phyloP scores from a whole-genome alignment of 2,888 invertebrate species.

The Mechanitis messenoides region DNA sequence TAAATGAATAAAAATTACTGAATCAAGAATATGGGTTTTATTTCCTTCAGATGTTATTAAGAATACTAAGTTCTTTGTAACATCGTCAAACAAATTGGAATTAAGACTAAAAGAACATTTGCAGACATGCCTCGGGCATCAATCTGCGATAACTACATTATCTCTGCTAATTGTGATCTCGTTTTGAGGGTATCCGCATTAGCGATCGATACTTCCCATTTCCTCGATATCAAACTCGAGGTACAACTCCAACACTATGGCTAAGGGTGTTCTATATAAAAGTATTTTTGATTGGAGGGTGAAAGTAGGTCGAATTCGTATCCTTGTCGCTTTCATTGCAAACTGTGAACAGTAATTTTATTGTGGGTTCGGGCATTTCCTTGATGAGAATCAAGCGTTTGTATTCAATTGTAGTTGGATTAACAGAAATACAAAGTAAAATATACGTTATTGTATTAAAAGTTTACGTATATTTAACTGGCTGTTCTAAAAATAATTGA shows the following conservation, averaged over 20 bases:
- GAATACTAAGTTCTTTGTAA: not conserved
- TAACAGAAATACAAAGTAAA: no score
- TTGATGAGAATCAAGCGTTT: slow-evolving; percentile 18
- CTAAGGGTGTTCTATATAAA: slow-evolving; percentile 37
- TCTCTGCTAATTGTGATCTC: slow-evolving; percentile 65
- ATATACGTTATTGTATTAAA: no score
- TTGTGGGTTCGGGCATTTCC: slow-evolving; percentile 51
- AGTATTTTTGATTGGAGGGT: slow-evolving; percentile 37
- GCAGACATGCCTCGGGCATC: slow-evolving; percentile 38
- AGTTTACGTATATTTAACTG: no score
- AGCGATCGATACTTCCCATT: slow-evolving; percentile 48
- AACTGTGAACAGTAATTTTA: slow-evolving; percentile 65
- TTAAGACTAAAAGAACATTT: slow-evolving; percentile 8
- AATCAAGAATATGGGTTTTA: no score
- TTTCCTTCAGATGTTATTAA: no score
- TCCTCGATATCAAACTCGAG: slow-evolving; percentile 34
- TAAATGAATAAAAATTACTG: no score
- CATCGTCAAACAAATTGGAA: not conserved
- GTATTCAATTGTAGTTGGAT: slow-evolving; percentile 13
- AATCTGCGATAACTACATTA: slow-evolving; percentile 60
- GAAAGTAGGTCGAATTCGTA: slow-evolving; percentile 60
- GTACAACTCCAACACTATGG: slow-evolving; percentile 27
- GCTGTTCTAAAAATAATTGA: no score
- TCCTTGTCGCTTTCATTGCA: slow-evolving; percentile 60
- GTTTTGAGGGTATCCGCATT: slow-evolving; percentile 43